These are phyloP conservation scores for Epinephelus awoara DNA, from an alignment of 2,797 vertebrate species.

Conservation along the genomic window DNA sequence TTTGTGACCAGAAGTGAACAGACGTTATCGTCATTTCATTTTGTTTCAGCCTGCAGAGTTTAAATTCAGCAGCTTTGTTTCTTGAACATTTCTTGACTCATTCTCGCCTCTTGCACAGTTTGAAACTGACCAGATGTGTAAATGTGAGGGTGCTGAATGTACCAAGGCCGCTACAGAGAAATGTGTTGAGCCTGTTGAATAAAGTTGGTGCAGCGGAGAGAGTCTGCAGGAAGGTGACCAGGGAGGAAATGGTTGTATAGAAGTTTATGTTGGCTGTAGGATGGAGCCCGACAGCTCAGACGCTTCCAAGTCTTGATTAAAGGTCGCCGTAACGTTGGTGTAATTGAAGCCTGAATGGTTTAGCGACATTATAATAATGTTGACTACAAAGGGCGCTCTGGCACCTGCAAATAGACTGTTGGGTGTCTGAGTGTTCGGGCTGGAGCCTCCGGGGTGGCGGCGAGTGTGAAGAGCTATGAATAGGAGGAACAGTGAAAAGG, in stretches of 20 bases:
- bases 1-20: too few relatives aligned
- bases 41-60: not conserved
- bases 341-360: constrained; percentile 63
- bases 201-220: constrained; percentile 17
- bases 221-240: constrained; percentile 16
- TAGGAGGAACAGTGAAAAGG: constrained; percentile 54
- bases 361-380: constrained; percentile 60
- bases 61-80: not conserved
- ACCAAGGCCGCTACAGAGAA: constrained; percentile 1
- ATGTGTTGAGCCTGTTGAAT: constrained; percentile 22
- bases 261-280: constrained; percentile 64
- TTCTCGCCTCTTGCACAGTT: not conserved
- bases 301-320: constrained; percentile 68
- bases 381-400: constrained; percentile 60
- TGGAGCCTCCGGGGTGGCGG: constrained; percentile 35
- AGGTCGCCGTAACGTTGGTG: constrained; percentile 54
- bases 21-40: too few relatives aligned
- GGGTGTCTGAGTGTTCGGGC: constrained; percentile 58
- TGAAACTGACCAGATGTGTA: constrained; percentile 24
- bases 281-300: constrained; percentile 46
- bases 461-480: constrained; percentile 51
- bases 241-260: constrained; percentile 52
- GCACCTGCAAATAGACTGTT: constrained; percentile 67
- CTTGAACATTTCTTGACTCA: not conserved
- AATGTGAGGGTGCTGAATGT: constrained; percentile 17